Evolutionary conservation across 2,113 vertebrate species (phyloP).

Genomic region (Alethe castanea): DNA sequence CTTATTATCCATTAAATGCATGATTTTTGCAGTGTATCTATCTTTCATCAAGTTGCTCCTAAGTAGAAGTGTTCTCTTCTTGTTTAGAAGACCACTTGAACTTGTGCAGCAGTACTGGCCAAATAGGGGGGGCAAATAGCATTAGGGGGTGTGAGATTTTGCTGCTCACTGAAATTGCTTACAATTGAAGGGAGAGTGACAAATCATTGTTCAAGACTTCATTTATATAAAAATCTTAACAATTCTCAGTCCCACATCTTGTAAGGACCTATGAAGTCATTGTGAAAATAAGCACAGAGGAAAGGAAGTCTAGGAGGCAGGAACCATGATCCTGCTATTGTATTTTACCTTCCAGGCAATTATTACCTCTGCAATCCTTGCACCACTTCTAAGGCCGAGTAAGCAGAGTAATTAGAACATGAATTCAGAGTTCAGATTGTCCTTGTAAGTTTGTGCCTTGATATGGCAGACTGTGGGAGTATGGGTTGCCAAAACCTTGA

Average conservation of each 20-base stretch:
- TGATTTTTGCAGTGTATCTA: neutral
- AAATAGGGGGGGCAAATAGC: neutral
- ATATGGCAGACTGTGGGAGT: neutral
- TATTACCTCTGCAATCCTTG: neutral
- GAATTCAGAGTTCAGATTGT: neutral
- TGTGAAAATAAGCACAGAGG: neutral
- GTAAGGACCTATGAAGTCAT: neutral
- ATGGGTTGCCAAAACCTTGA: neutral
- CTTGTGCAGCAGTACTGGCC: neutral
- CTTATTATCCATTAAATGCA: neutral
- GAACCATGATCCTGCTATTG: neutral
- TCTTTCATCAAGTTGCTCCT: neutral
- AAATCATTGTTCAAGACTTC: neutral
- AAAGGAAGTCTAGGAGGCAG: neutral
- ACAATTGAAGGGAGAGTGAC: neutral
- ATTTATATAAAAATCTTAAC: neutral
- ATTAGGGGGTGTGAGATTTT: neutral
- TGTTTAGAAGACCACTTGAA: conserved; percentile 1
- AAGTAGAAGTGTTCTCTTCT: neutral
- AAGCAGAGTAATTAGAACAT: conserved; percentile 10
- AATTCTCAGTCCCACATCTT: neutral
- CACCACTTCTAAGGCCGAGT: neutral
- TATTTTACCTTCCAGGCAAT: neutral
- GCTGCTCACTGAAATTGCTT: neutral
- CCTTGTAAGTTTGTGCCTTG: neutral